A percentile compares a stretch with the other conserved stretches of the same genome.
Evolutionary conservation across 2,113 vertebrate species (phyloP).

Genomic region (Pyrgilauda ruficollis): DNA sequence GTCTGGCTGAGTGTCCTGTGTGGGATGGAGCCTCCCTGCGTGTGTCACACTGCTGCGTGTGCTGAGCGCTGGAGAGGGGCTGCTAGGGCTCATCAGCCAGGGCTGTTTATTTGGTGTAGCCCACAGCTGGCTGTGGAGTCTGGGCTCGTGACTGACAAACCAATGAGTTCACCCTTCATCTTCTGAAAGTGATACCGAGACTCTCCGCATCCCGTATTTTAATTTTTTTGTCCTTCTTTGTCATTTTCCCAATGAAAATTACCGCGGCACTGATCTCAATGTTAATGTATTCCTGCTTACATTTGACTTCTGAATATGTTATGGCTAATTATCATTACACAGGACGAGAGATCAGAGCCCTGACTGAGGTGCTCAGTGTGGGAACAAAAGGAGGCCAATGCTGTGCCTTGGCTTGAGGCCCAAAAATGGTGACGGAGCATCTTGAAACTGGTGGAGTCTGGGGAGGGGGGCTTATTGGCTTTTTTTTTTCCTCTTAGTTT

Average conservation of each 20-base stretch:
- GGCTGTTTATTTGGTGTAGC: slow-evolving; percentile 32
- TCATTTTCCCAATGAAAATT: slow-evolving; percentile 79
- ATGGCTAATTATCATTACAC: slow-evolving; percentile 93
- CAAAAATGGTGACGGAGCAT: slow-evolving; percentile 70
- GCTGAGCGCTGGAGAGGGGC: slow-evolving; percentile 11
- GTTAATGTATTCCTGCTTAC: slow-evolving; percentile 92
- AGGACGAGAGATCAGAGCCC: slow-evolving; percentile 82
- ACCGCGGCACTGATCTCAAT: slow-evolving; percentile 79
- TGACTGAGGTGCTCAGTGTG: slow-evolving; percentile 74
- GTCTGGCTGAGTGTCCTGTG: background rate
- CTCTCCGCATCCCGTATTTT: background rate
- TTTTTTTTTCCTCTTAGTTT: background rate
- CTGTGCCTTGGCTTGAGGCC: slow-evolving; percentile 81
- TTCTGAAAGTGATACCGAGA: slow-evolving; percentile 32
- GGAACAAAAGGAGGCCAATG: slow-evolving; percentile 88
- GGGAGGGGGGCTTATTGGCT: background rate
- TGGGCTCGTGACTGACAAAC: slow-evolving; percentile 31
- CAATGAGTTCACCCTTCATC: slow-evolving; percentile 35
- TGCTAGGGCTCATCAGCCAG: slow-evolving; percentile 9
- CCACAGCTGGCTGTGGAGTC: slow-evolving; percentile 40
- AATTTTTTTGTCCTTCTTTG: slow-evolving; percentile 81
- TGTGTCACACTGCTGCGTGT: background rate
- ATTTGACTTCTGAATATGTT: slow-evolving; percentile 98
- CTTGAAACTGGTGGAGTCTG: slow-evolving; percentile 63
- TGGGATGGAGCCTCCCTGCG: background rate